Evolutionary conservation across 2,113 vertebrate species (phyloP).

Genomic region (Eulacestoma nigropectus): DNA sequence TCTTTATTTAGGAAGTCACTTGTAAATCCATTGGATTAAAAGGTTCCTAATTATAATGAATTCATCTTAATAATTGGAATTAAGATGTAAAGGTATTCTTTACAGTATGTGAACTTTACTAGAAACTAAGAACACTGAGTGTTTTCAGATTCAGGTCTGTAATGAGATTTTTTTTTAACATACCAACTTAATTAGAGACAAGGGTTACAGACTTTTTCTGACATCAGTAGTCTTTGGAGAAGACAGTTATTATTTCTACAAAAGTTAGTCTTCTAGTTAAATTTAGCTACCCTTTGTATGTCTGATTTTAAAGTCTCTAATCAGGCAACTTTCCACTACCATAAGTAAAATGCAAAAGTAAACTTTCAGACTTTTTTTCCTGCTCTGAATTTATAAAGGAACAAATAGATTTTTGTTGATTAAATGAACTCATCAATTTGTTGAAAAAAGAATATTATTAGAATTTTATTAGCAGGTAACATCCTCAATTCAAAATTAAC

Average conservation of each 20-base stretch:
- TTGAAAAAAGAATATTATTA: neutral
- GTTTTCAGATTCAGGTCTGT: neutral
- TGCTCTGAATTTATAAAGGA: neutral
- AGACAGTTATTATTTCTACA: neutral
- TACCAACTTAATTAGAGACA: neutral
- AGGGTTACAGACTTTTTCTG: neutral
- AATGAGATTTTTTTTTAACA: neutral
- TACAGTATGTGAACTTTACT: neutral
- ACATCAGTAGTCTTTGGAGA: neutral
- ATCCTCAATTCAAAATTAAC: rapidly evolving
- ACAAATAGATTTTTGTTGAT: neutral
- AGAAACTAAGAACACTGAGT: neutral
- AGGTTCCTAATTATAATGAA: neutral
- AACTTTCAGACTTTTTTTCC: neutral
- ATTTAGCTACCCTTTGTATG: neutral
- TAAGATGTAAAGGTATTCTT: neutral
- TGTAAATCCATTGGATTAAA: neutral
- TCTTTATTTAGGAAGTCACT: neutral
- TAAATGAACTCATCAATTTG: neutral
- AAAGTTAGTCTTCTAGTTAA: neutral
- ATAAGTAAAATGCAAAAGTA: neutral
- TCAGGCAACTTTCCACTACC: neutral
- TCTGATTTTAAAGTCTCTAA: neutral
- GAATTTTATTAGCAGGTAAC: neutral
- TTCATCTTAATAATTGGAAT: neutral